Evolutionary conservation across 2,113 vertebrate species (phyloP), one percentile per base, ranked within the genome.

Genomic region (Puntigrus tetrazona): DNA sequence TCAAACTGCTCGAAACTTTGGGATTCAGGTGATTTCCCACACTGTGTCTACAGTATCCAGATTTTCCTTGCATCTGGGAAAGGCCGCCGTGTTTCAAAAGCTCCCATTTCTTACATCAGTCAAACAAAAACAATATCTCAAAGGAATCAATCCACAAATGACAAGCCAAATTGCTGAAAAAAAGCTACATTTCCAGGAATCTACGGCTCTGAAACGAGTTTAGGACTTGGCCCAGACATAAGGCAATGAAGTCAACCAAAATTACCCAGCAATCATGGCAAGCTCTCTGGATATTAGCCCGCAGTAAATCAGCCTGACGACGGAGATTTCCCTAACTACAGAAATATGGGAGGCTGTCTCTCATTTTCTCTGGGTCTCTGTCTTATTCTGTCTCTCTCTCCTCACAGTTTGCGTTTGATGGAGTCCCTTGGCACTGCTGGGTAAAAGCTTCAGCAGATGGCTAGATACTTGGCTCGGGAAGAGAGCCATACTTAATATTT

Each of bases 391-490:
- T 29, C 72, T 83, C 55, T 83, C 43, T 31, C 31, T 91, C 88
- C 91, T 92, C 90, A 88, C 91, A 92, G 90, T 89, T 92, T 87
- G 90, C 88, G 91, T 90, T 92, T 91, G 91, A 92, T 90, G 88
- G 93, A 90, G 92, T 94, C 93, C 92, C 92, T 86, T 81, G 88
- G 91, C 87, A 88, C 86, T 84, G 88, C 88, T 89, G 90, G 91
- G 93, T 92, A 94, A 94, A 93, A 92, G 89, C 91, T 92, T 92
- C 87, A 93, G 92, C 92, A 93, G 94, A 94, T 95, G 94, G 92
- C 91, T 91, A 90, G 91, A 94, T 91, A 91, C 91, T 94, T 93
- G 93, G 93, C 92, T 29, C 77, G 61, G 87, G 91, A 93, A 93
- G 90, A 93, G 88, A 93, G 89, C 90, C 86, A 90, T 89, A 89